A percentile compares a stretch with the other conserved stretches of the same genome.
phyloP scores from a whole-genome alignment of 2,113 vertebrate genomes.

The Pteropus alecto region DNA sequence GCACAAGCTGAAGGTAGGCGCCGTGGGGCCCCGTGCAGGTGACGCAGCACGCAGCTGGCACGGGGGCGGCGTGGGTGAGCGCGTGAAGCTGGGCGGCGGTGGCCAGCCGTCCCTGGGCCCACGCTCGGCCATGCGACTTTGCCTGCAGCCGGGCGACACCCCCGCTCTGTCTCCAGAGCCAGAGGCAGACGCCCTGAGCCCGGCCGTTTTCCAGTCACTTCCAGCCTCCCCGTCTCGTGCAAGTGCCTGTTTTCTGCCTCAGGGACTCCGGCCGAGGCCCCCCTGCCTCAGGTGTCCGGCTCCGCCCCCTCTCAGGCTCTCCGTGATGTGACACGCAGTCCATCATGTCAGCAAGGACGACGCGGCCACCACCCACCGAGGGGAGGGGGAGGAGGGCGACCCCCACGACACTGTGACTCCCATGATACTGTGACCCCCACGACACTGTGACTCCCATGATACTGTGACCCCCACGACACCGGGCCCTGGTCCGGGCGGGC shows the following conservation, averaged over 20 bases:
- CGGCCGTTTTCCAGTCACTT: background rate
- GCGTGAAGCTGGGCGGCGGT: too few relatives aligned
- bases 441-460: too few relatives aligned
- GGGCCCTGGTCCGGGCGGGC: background rate
- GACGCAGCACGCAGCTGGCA: fast-evolving
- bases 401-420: too few relatives aligned
- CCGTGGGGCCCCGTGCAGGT: fast-evolving
- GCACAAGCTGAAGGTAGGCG: slow-evolving; percentile 94
- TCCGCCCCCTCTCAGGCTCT: background rate
- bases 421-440: too few relatives aligned
- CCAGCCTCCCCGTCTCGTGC: background rate
- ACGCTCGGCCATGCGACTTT: background rate
- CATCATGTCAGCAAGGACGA: too few relatives aligned
- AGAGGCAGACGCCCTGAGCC: background rate
- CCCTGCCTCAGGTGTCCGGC: background rate
- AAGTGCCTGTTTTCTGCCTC: background rate
- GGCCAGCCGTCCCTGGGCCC: background rate
- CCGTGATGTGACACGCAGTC: background rate
- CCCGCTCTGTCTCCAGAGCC: background rate
- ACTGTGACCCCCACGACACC: too few relatives aligned
- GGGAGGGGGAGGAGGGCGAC: background rate
- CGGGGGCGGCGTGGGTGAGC: background rate
- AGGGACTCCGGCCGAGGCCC: too few relatives aligned
- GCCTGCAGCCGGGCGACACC: background rate
- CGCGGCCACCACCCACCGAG: fast-evolving